Base-by-base conservation (phyloP, 2,888 invertebrate genomes). In the Drosophila limbata region DNA sequence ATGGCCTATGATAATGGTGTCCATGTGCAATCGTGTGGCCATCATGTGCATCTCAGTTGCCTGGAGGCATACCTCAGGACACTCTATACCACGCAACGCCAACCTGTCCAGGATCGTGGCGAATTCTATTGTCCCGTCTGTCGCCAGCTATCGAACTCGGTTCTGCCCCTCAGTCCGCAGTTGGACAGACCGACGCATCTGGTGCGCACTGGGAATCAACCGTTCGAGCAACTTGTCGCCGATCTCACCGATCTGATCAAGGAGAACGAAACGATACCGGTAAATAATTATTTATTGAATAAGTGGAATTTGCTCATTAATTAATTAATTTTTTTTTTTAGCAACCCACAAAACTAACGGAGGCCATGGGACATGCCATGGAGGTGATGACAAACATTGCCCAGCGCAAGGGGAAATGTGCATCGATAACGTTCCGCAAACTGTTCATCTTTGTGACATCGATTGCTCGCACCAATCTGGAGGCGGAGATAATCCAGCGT, bases 71-170 rank as follows among this genome's bases (percentile, higher is more conserved):
- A 99, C 93, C 94, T 98, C 85, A 95, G 96, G 86, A 96, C 98
- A 35, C 94, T 99, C 71, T 94, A 95, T 83, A 95, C 95, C 71
- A 96, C 96, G 78, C 96, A 96, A 91, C 94, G 96, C 33, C 96
- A 96, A 92, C 95, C 95, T 92, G 93, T 97, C 52, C 95, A 95
- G 67, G 96, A 96, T 85, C 94, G 95, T 65, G 97, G 97, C 55
- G 98, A 99, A 94, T 99, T 97, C 93, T 95, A 96, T 82, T 99
- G 99, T 93, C 99, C 99, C 28, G 94, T 99, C 76, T 99, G 99
- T 93, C 95, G 99, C 13, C 98, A 98, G 93, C 92, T 97, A 60
- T 96, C 97, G 0, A 98, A 98, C 93, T 96, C 97, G 10, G 97
- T 98, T 85, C 94, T 99, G 88, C 99, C 97, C 37, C 93, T 97